Conservation (phyloP, 2,113 vertebrate genomes). For the Gopherus flavomarginatus region DNA sequence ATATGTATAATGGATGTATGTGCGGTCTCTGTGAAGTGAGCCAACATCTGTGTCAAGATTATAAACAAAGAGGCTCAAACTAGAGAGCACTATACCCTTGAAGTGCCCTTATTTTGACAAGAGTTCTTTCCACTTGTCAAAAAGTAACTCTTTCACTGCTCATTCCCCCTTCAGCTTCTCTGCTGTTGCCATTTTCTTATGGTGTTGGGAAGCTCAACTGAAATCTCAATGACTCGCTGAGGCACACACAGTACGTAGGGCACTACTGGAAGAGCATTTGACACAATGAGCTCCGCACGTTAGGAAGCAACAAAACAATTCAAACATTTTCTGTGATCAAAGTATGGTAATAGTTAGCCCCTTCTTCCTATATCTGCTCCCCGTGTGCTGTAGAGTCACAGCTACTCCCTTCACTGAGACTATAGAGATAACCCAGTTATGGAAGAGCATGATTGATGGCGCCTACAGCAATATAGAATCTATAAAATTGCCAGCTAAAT, state of each 20-base stretch:
- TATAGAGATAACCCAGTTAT: neutral
- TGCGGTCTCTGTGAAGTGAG: neutral
- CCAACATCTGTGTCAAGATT: neutral
- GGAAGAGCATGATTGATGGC: neutral
- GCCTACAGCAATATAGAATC: neutral
- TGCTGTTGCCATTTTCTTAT: neutral
- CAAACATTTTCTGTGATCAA: neutral
- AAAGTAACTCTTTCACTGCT: neutral
- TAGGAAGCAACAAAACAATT: neutral
- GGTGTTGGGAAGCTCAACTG: neutral
- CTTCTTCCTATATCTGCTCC: neutral
- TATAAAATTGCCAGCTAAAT: slow-evolving; percentile 1
- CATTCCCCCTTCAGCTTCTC: neutral
- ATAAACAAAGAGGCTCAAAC: neutral
- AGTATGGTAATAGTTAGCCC: neutral
- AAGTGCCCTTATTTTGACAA: neutral
- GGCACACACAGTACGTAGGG: neutral
- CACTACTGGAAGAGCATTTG: neutral
- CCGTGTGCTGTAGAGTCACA: neutral
- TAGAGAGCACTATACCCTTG: neutral
- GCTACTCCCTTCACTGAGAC: neutral
- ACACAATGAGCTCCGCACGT: neutral
- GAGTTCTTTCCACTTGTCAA: neutral
- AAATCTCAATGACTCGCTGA: neutral
- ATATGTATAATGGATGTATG: neutral